These are phyloP conservation scores for Ctenopoma kingsleyae DNA, from an alignment of 2,797 vertebrate genomes.

Conservation along the genomic window DNA sequence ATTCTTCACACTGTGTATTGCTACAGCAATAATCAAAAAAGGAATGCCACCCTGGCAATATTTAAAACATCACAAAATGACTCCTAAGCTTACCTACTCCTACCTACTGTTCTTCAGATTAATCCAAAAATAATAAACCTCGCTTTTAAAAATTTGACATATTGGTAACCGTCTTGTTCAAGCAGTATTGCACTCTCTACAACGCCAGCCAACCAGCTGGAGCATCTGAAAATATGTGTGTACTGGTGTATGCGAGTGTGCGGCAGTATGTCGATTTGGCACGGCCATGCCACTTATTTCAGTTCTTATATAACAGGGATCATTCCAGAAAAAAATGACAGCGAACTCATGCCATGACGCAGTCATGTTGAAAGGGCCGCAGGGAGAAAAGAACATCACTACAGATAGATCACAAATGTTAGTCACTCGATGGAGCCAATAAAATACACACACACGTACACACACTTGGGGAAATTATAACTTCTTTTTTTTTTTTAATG, in stretches of 20 bases:
- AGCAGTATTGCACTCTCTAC: conserved; percentile 17
- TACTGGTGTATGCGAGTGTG: conserved; percentile 16
- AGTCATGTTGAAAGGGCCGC: conserved; percentile 40
- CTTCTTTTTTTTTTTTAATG: background rate
- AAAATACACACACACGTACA: conserved; percentile 27
- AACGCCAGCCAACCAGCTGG: conserved; percentile 47
- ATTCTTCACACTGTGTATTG: background rate
- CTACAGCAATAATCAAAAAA: background rate
- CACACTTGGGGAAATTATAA: background rate
- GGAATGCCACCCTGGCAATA: background rate
- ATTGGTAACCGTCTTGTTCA: conserved; percentile 17
- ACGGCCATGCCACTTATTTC: conserved; percentile 36
- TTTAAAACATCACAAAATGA: background rate
- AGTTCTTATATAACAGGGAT: conserved; percentile 56
- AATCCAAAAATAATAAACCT: conserved; percentile 33
- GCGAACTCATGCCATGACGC: conserved; percentile 45
- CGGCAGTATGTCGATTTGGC: conserved; percentile 45
- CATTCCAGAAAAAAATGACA: conserved; percentile 46
- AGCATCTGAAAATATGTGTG: conserved; percentile 44
- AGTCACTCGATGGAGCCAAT: conserved; percentile 33
- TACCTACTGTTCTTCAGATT: conserved; percentile 4
- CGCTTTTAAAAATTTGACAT: conserved; percentile 29
- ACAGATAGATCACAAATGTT: conserved; percentile 39
- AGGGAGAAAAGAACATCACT: conserved; percentile 43
- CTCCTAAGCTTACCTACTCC: conserved; percentile 3